Conservation (phyloP, 2,888 invertebrate species). For the Amphipyra tragopoginis region DNA sequence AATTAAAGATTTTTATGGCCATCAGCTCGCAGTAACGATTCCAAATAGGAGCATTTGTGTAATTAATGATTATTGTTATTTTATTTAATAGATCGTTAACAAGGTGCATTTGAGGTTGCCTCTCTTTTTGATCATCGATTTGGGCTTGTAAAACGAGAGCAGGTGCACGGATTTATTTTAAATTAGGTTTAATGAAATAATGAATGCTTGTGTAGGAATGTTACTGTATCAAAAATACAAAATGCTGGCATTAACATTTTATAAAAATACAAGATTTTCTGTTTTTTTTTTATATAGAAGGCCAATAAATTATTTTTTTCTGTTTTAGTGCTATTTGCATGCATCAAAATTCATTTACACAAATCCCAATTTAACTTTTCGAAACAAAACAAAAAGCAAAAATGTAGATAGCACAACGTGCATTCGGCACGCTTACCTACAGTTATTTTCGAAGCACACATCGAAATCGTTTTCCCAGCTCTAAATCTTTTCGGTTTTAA, state of each 20-base stretch:
- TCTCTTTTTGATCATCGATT: not conserved
- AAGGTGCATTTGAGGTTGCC: slow-evolving; percentile 21
- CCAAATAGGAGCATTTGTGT: slow-evolving; percentile 34
- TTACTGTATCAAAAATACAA: too few relatives aligned
- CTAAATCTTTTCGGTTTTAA: slow-evolving; percentile 49
- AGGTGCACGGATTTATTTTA: not conserved
- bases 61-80: slow-evolving; percentile 48
- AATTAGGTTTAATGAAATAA: not conserved
- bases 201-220: not conserved
- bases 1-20: slow-evolving; percentile 49
- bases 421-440: slow-evolving; percentile 17
- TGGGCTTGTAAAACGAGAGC: not conserved
- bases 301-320: too few relatives aligned
- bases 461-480: slow-evolving; percentile 26
- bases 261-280: too few relatives aligned
- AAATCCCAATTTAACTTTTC: slow-evolving; percentile 6
- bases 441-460: slow-evolving; percentile 23
- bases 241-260: too few relatives aligned
- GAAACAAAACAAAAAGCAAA: slow-evolving; percentile 15
- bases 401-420: not conserved
- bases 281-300: too few relatives aligned
- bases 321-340: too few relatives aligned
- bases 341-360: slow-evolving; percentile 3
- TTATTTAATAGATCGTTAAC: slow-evolving; percentile 29
- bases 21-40: slow-evolving; percentile 23